phyloP scores from a whole-genome alignment of 2,888 invertebrate species.

The Escarpia spicata region DNA sequence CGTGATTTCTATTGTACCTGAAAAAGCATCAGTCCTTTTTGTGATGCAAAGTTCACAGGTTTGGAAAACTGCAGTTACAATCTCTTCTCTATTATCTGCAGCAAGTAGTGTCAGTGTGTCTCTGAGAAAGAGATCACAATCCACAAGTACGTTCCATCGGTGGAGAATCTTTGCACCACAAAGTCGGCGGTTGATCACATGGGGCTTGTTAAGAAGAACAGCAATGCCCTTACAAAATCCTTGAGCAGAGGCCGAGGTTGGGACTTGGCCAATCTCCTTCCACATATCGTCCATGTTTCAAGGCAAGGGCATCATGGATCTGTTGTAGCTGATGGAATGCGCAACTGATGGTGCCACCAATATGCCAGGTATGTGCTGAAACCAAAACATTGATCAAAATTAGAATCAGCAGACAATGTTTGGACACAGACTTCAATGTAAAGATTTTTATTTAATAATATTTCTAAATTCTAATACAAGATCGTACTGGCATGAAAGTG shows the following conservation, averaged over 20 bases:
- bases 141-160: constrained; percentile 7
- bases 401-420: neutral
- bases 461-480: no score
- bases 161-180: constrained; percentile 36
- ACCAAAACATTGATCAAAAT: neutral
- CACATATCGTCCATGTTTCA: neutral
- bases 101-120: neutral
- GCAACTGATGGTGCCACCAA: neutral
- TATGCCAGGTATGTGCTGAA: neutral
- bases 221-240: constrained; percentile 29
- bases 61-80: neutral
- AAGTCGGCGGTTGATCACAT: constrained; percentile 49
- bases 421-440: no score
- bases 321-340: neutral
- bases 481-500: no score
- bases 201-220: constrained; percentile 51
- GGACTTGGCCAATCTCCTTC: neutral
- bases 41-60: neutral
- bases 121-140: constrained; percentile 24
- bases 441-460: no score
- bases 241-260: neutral
- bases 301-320: neutral
- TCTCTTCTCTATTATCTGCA: neutral
- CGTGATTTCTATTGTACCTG: neutral
- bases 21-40: neutral